Evolutionary conservation across 2,113 vertebrate genomes (phyloP).

Genomic region (Dromaius novaehollandiae): DNA sequence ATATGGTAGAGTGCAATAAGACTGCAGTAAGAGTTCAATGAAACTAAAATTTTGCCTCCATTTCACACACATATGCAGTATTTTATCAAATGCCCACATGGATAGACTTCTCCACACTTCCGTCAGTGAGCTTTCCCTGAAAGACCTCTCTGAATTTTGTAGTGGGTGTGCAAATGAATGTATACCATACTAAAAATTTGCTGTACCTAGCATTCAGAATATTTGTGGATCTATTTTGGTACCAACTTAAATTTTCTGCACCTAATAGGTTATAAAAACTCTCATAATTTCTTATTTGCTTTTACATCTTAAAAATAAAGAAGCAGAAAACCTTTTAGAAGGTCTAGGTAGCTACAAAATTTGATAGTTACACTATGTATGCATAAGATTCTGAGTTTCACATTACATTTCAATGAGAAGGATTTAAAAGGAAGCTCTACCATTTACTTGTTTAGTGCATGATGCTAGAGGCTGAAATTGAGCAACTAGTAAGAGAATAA

Average conservation of each 20-base stretch:
- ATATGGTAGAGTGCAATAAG: background rate
- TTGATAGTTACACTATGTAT: background rate
- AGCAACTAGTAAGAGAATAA: background rate
- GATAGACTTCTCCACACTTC: background rate
- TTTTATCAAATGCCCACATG: background rate
- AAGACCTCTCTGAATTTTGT: background rate
- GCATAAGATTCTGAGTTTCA: background rate
- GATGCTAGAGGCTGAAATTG: slow-evolving; percentile 24
- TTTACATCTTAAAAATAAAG: background rate
- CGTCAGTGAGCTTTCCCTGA: slow-evolving; percentile 17
- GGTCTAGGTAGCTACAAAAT: background rate
- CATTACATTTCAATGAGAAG: background rate
- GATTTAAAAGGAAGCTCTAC: background rate
- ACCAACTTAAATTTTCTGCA: background rate
- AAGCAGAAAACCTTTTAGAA: background rate
- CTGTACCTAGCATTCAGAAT: background rate
- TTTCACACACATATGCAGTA: background rate
- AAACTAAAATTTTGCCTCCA: background rate
- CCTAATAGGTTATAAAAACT: background rate
- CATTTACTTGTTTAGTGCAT: background rate
- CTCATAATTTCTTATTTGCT: slow-evolving; percentile 17
- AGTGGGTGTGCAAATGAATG: background rate
- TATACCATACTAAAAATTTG: background rate
- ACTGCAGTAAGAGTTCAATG: background rate
- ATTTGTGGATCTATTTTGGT: background rate